phyloP scores from a whole-genome alignment of 2,797 vertebrate species.

The Urophycis tenuis region DNA sequence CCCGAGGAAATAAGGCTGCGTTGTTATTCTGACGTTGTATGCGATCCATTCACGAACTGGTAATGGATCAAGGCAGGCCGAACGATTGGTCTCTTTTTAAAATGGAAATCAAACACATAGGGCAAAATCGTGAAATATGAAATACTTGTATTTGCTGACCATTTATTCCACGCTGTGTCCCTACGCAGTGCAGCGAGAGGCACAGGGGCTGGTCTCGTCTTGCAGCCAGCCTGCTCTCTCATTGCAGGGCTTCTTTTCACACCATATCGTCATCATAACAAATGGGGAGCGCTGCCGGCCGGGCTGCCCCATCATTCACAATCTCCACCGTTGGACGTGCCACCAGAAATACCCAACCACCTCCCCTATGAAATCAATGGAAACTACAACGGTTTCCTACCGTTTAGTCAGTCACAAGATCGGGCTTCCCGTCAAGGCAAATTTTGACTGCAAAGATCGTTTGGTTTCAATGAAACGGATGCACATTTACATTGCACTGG shows the following conservation, averaged over 20 bases:
- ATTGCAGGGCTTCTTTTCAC: not conserved
- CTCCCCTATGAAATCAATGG: no score
- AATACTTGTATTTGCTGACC: no score
- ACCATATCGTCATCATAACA: not conserved
- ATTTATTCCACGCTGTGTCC: no score
- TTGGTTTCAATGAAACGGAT: not conserved
- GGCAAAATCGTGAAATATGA: no score
- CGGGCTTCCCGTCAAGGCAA: no score
- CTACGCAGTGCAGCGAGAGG: no score
- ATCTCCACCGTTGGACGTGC: not conserved
- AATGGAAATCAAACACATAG: no score
- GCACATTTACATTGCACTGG: not conserved
- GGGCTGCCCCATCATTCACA: no score
- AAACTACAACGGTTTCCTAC: not conserved
- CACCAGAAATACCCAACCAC: not conserved
- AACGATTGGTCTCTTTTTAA: not conserved
- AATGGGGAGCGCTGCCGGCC: not conserved
- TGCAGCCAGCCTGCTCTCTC: no score
- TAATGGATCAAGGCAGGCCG: slow-evolving; percentile 4
- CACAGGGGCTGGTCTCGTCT: no score
- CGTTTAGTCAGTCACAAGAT: no score
- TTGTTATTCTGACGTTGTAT: slow-evolving; percentile 30
- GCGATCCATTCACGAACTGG: slow-evolving; percentile 33
- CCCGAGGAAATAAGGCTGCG: not conserved
- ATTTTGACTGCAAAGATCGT: not conserved